These are phyloP conservation scores for Myiozetetes cayanensis DNA, from an alignment of 2,113 vertebrate species.

Conservation along the genomic window DNA sequence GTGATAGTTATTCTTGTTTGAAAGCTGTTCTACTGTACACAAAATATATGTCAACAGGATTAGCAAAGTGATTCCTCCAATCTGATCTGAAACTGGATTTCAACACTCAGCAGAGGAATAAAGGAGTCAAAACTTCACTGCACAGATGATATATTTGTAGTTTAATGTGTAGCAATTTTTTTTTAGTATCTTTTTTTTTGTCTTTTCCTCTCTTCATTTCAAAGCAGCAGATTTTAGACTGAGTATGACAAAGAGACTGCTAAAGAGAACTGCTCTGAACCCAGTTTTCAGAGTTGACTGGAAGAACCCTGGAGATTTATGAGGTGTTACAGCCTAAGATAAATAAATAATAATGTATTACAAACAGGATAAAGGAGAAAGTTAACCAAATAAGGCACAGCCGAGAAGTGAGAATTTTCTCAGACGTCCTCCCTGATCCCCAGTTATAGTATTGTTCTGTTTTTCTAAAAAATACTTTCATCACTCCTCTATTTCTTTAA, in stretches of 20 bases:
- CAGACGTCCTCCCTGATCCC: accelerated
- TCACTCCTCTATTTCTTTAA: neutral
- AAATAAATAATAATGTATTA: neutral
- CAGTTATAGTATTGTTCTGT: neutral
- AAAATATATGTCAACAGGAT: neutral
- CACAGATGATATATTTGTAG: neutral
- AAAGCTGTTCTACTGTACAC: neutral
- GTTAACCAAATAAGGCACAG: neutral
- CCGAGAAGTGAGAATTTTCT: neutral
- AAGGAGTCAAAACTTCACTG: neutral
- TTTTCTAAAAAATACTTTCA: neutral
- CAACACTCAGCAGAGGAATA: neutral
- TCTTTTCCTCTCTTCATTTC: neutral
- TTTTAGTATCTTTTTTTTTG: neutral
- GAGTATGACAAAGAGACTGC: neutral
- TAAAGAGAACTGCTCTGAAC: neutral
- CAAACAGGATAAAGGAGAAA: neutral
- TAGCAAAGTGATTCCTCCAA: neutral
- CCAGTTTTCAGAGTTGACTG: neutral
- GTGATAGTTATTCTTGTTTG: neutral
- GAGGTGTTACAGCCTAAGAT: neutral
- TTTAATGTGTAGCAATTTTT: neutral
- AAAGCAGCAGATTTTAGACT: neutral
- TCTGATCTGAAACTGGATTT: neutral
- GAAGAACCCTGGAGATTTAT: neutral